Evolutionary conservation across 1,140 invertebrate species (phyloP), one percentile per base, ranked within the genome.

Genomic region (Cephus cinctus): DNA sequence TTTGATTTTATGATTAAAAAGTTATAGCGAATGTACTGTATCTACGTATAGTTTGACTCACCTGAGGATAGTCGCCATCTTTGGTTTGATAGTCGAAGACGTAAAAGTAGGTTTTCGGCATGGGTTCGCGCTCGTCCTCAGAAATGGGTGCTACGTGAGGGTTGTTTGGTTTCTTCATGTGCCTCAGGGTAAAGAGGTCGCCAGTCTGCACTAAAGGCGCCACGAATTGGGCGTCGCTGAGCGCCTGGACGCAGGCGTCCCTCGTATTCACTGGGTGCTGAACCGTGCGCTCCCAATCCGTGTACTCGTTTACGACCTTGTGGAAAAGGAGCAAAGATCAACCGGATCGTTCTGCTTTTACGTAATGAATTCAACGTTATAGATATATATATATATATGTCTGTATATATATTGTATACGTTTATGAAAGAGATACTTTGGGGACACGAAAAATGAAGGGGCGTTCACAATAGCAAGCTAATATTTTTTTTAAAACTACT

Each of bases 271-370:
- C 87, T 16, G 93, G 92, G 77, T 96, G 92, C 65, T 92, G 85
- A 2, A 90, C 87, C 1, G 93, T 93, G 69, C 90, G 80, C 67
- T 96, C 92, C 95, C 95, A 98, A 69, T 98, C 93, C 6, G 93
- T 96, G 67, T 99, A 99, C 61, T 98, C 94, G 67, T 98, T 98
- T 25, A 96, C 89, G 16, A 94, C 77, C 79, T 80, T n/a, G n/a
- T n/a, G 48, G 2, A 49, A 34, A 39, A 47, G 21, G 47, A 56
- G 41, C 4, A 32, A n/a, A n/a, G n/a, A n/a, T n/a, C n/a, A n/a
- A n/a, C n/a, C n/a, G n/a, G n/a, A n/a, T n/a, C n/a, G n/a, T n/a
- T n/a, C n/a, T n/a, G n/a, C n/a, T n/a, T n/a, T n/a, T n/a, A n/a
- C n/a, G n/a, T n/a, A n/a, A n/a, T n/a, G n/a, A n/a, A n/a, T n/a